Conservation (phyloP, 2,888 invertebrate species). For the Tanypteryx hageni region DNA sequence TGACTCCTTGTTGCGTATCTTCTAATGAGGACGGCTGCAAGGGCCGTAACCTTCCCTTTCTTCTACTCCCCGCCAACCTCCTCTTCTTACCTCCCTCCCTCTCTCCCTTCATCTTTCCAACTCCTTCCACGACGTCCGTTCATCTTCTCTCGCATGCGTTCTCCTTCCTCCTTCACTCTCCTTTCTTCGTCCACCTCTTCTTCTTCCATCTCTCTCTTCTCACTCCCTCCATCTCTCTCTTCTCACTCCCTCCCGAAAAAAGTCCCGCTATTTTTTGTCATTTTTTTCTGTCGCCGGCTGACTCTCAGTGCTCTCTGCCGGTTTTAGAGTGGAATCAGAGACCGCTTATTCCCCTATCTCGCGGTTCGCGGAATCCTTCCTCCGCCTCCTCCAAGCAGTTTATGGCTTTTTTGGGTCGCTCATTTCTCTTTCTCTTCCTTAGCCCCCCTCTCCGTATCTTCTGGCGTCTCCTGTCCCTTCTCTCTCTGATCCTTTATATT, state of each 20-base stretch:
- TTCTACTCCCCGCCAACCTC: not conserved
- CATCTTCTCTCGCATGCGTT: not conserved
- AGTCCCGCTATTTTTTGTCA: not conserved
- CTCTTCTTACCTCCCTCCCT: not conserved
- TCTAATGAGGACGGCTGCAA: not conserved
- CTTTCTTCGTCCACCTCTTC: not conserved
- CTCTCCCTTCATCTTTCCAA: not conserved
- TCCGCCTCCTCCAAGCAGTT: too few species aligned
- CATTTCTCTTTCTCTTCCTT: not conserved
- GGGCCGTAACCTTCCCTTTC: not conserved
- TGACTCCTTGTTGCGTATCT: conserved; percentile 25
- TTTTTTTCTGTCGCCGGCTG: not conserved
- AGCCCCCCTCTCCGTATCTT: not conserved
- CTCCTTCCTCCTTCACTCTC: not conserved
- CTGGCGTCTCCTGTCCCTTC: not conserved
- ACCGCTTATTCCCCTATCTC: not conserved
- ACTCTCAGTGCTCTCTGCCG: too few species aligned
- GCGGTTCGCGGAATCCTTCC: not conserved
- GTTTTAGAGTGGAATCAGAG: conserved; percentile 24
- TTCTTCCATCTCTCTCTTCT: not conserved
- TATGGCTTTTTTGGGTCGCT: not conserved
- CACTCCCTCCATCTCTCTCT: not conserved
- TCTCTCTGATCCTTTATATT: too few species aligned
- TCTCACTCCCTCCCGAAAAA: not conserved
- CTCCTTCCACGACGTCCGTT: not conserved